Evolutionary conservation across 1,140 invertebrate genomes (phyloP).

Genomic region (Pantala flavescens): DNA sequence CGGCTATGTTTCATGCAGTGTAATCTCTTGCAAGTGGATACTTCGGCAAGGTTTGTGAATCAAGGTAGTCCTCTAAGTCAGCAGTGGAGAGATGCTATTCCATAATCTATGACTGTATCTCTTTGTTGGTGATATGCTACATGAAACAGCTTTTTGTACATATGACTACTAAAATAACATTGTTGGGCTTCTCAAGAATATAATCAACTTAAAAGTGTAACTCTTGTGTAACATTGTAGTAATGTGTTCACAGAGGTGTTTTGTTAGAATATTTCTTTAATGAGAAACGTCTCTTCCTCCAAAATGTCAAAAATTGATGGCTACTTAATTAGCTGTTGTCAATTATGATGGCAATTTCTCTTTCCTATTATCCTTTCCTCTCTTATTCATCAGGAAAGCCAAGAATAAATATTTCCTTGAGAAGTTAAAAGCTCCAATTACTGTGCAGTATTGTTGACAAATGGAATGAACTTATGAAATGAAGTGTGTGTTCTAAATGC

Average conservation of each 20-base stretch:
- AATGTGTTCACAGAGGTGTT: constrained; percentile 1
- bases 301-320: not conserved
- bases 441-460: constrained; percentile 21
- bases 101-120: not conserved
- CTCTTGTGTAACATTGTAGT: constrained; percentile 3
- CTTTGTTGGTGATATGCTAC: not conserved
- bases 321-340: not conserved
- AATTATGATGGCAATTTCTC: not conserved
- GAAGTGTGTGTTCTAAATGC: not conserved
- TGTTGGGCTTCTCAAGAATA: constrained; percentile 22
- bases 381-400: not conserved
- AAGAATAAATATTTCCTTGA: constrained; percentile 17
- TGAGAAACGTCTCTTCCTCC: not conserved
- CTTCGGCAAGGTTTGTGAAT: not conserved
- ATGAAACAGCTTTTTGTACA: constrained; percentile 22
- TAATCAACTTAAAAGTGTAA: constrained; percentile 6
- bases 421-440: constrained; percentile 19
- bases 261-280: not conserved
- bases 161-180: constrained; percentile 17
- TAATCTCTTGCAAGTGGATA: constrained; percentile 13
- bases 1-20: constrained; percentile 21
- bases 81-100: not conserved
- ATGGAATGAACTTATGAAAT: not conserved
- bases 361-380: not conserved
- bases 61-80: constrained; percentile 13